Conservation (phyloP, 2,113 vertebrate genomes). For the Centropristis striata region DNA sequence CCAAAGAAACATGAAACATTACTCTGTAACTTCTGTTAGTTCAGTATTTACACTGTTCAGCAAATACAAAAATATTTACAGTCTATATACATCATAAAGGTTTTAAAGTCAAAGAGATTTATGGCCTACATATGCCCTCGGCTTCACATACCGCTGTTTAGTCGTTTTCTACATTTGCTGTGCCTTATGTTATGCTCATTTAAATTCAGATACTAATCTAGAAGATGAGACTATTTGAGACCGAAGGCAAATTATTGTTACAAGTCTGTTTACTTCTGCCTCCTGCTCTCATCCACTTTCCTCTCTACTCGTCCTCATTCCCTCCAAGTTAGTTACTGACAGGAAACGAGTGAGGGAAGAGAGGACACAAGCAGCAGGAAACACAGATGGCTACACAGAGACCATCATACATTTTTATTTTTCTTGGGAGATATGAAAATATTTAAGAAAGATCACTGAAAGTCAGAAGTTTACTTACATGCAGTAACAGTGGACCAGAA, state of each 20-base stretch:
- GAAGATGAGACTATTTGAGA: neutral
- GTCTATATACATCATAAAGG: neutral
- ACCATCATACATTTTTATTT: neutral
- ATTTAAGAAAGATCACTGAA: neutral
- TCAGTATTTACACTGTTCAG: neutral
- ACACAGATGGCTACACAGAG: conserved; percentile 8
- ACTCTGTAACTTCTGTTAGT: neutral
- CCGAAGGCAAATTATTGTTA: neutral
- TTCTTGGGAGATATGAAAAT: neutral
- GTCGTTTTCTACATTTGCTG: neutral
- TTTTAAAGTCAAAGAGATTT: neutral
- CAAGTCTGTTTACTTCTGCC: conserved; percentile 1
- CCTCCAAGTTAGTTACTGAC: neutral
- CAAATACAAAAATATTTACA: neutral
- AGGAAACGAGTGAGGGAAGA: neutral
- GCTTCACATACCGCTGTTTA: neutral
- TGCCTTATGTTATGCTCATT: neutral
- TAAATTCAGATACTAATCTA: neutral
- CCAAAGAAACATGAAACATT: too few relatives aligned
- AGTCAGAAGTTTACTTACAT: neutral
- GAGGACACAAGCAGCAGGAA: neutral
- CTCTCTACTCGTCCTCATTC: neutral
- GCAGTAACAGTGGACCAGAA: neutral
- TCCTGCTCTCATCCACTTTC: neutral
- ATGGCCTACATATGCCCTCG: neutral